Evolutionary conservation across 1,140 invertebrate species (phyloP), one percentile per base, ranked within the genome.

Genomic region (Lordiphosa collinella): DNA sequence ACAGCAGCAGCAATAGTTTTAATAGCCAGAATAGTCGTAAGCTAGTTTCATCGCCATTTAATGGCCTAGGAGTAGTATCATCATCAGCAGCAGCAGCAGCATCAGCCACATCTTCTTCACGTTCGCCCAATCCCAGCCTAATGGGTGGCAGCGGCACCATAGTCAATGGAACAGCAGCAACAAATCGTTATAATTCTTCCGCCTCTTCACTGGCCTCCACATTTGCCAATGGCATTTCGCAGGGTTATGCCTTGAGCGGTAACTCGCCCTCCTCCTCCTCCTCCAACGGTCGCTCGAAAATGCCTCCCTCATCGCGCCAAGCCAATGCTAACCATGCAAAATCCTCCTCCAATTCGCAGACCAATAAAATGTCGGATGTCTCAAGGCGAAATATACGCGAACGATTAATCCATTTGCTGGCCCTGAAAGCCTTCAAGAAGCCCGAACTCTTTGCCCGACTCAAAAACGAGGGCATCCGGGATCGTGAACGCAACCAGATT

Each of bases 391-490:
- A 73, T 35, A 71, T 88, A 48, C 84, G 87, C 89, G 96, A 98
- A 90, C 92, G 96, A 87, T 92, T 98, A 69, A 96, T 98, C 88
- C 97, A 98, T 90, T 91, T 98, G 82, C 91, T 98, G 89, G 97
- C 96, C 68, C 90, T 98, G 84, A 94, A 95, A 90, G 94, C 96
- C 40, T 97, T 94, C 89, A 98, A 98, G 90, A 98, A 97, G 90
- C 95, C 95, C 10, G 97, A 98, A 91, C 89, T 98, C 31, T 93
- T 94, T 79, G 90, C 93, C 51, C 93, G 95, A 69, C 91, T 98
- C 49, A 92, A 90, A 54, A 94, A 91, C 93, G 97, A 98, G 90
- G 97, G 97, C 58, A 90, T 97, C 13, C 93, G 93, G 58, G 96
- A 97, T 29, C 94, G 94, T 76, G 96, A 97, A 82, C 93, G 93